These are phyloP conservation scores for Aporophyla nigra DNA, from an alignment of 2,888 invertebrate genomes.

Conservation along the genomic window DNA sequence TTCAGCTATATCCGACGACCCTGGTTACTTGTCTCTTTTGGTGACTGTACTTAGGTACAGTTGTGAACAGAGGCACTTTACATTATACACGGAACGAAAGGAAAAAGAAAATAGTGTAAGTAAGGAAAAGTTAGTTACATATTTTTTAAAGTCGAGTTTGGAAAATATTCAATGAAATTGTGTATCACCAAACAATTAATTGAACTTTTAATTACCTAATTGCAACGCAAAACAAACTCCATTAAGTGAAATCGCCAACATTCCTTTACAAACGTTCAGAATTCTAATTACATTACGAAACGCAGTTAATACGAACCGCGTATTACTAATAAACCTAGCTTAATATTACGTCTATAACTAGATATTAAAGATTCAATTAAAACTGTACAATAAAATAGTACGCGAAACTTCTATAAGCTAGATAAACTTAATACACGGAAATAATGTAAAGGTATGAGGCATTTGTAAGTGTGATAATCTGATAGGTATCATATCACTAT, in stretches of 20 bases:
- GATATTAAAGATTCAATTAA: conserved; percentile 27
- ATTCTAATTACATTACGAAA: conserved; percentile 20
- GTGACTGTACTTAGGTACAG: neutral
- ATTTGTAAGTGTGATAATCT: conserved; percentile 46
- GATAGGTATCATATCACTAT: conserved; percentile 58
- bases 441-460: conserved; percentile 35
- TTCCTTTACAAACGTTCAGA: conserved; percentile 23
- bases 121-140: neutral
- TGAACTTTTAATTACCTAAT: neutral
- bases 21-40: no score
- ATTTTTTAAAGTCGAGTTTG: no score
- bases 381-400: conserved; percentile 7
- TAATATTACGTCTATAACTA: neutral
- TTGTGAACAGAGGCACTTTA: neutral
- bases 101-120: neutral
- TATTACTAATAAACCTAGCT: conserved; percentile 3
- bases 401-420: neutral
- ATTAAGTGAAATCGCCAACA: conserved; percentile 13
- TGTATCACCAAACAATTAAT: neutral
- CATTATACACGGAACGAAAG: neutral
- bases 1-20: no score
- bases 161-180: neutral
- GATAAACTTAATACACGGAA: conserved; percentile 43
- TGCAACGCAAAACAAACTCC: neutral
- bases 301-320: neutral